Percentiles rank a stretch among this genome's conserved stretches.
Evolutionary conservation across 2,113 vertebrate species (phyloP).

Genomic region (Vidua chalybeata): DNA sequence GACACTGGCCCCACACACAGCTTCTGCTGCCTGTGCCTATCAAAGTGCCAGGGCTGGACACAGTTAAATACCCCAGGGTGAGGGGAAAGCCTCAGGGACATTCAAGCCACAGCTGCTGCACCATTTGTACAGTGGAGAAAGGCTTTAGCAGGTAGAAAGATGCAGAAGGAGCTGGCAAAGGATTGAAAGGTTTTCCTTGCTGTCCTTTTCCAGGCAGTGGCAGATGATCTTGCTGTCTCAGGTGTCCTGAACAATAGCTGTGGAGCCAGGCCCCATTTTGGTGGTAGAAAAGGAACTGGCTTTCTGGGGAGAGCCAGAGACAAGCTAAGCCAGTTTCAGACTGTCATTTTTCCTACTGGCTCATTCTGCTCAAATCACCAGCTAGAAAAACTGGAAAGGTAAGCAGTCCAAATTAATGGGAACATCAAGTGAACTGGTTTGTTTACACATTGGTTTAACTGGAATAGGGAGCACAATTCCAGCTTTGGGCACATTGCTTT

Average conservation of each 20-base stretch:
- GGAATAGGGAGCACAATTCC: constrained; percentile 4
- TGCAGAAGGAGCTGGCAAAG: neutral
- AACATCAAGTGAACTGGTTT: constrained; percentile 38
- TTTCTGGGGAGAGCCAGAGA: constrained; percentile 28
- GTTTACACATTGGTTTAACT: constrained; percentile 43
- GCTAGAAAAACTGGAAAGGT: constrained; percentile 71
- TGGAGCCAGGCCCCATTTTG: neutral
- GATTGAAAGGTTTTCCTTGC: neutral
- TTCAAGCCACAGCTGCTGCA: neutral
- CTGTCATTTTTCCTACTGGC: constrained; percentile 44
- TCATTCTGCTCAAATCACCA: constrained; percentile 49
- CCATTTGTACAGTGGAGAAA: neutral
- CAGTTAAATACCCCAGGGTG: neutral
- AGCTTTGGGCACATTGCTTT: neutral
- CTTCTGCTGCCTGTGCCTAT: neutral
- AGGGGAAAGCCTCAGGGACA: neutral
- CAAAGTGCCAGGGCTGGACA: neutral
- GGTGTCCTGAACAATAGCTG: constrained; percentile 32
- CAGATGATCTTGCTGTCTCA: constrained; percentile 42
- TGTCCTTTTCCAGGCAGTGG: neutral
- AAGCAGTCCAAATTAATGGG: constrained; percentile 61
- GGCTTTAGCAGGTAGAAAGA: neutral
- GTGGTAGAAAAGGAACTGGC: constrained; percentile 9
- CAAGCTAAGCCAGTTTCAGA: constrained; percentile 46
- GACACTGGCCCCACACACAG: neutral